Evolutionary conservation across 2,888 invertebrate genomes (phyloP).

Genomic region (Harpalus rufipes): DNA sequence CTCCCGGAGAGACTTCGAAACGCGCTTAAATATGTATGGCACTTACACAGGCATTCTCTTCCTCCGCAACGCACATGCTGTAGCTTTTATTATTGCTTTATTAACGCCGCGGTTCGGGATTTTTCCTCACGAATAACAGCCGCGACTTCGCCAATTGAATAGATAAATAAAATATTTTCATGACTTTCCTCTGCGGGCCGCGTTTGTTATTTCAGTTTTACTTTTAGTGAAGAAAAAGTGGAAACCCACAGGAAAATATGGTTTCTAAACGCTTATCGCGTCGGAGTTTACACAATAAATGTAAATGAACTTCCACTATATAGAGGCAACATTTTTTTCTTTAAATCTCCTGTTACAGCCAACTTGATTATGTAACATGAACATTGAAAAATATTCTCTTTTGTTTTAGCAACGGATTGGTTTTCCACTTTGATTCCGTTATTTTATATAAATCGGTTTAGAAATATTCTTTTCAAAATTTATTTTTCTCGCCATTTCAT

Average conservation of each 20-base stretch:
- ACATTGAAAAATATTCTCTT: slow-evolving; percentile 4
- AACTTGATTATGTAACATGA: slow-evolving; percentile 24
- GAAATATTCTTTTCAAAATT: no score
- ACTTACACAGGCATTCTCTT: slow-evolving; percentile 55
- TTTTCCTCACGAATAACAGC: slow-evolving; percentile 36
- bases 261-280: slow-evolving; percentile 7
- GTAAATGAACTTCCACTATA: slow-evolving; percentile 24
- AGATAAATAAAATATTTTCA: slow-evolving; percentile 53
- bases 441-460: no score
- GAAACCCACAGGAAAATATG: not conserved
- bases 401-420: not conserved
- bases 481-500: no score
- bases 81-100: slow-evolving; percentile 59
- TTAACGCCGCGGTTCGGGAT: slow-evolving; percentile 42
- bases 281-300: not conserved
- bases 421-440: no score
- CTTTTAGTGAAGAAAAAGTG: slow-evolving; percentile 39
- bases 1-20: slow-evolving; percentile 18
- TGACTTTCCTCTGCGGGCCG: slow-evolving; percentile 18
- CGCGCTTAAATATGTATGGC: slow-evolving; percentile 60
- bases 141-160: slow-evolving; percentile 53
- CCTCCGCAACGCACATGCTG: slow-evolving; percentile 11
- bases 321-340: slow-evolving; percentile 1
- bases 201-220: slow-evolving; percentile 36
- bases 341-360: not conserved